phyloP scores from a whole-genome alignment of 1,140 invertebrate species.

The Hypsibius dujardini region DNA sequence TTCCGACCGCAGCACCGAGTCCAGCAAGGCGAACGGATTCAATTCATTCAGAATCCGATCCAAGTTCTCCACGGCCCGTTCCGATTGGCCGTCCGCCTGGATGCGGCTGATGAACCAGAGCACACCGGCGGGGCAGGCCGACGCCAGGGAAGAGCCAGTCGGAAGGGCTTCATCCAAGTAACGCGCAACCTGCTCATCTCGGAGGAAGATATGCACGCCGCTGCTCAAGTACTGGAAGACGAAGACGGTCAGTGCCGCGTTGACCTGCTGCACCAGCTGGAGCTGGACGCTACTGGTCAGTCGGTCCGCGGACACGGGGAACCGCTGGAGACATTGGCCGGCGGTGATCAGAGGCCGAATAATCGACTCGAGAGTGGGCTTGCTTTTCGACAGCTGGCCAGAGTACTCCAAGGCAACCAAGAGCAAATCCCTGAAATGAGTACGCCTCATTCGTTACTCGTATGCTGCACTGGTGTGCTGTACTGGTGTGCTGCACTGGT shows the following conservation, averaged over 20 bases:
- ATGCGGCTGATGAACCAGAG: not conserved
- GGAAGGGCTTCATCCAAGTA: not conserved
- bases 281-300: not conserved
- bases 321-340: not conserved
- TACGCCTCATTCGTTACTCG: not conserved
- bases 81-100: not conserved
- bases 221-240: slow-evolving; percentile 5
- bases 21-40: not conserved
- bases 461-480: not conserved
- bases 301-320: not conserved
- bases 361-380: not conserved
- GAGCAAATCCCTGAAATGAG: not conserved
- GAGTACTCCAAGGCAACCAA: not conserved
- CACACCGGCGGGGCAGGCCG: not conserved
- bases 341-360: not conserved
- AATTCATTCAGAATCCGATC: not conserved
- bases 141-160: not conserved
- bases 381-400: not conserved
- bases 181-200: not conserved
- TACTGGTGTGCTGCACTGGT: too few species aligned
- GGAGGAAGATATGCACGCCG: not conserved
- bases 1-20: not conserved
- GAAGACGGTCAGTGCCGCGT: not conserved
- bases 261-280: not conserved
- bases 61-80: not conserved